phyloP scores from a whole-genome alignment of 23 tunicate genomes.

The Halocynthia aurantium region DNA sequence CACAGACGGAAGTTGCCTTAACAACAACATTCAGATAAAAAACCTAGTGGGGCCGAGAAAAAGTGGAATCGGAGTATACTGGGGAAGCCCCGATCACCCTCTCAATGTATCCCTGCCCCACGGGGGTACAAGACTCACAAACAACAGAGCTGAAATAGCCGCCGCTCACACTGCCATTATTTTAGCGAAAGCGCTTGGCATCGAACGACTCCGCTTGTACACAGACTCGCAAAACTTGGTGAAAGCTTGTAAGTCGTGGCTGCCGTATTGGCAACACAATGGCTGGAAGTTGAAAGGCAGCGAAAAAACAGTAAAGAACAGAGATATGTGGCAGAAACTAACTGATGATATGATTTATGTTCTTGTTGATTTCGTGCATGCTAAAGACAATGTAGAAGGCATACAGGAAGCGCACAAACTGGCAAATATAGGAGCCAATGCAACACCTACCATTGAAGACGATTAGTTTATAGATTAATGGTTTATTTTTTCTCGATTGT shows the following conservation, averaged over 20 bases:
- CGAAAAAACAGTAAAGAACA: background rate
- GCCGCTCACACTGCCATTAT: constrained; percentile 32
- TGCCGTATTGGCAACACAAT: constrained; percentile 21
- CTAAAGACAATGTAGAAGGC: constrained; percentile 7
- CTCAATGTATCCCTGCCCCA: constrained; percentile 23
- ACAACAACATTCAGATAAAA: constrained; percentile 13
- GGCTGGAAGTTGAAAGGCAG: constrained; percentile 13
- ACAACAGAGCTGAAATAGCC: constrained; percentile 34
- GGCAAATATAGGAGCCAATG: constrained; percentile 18
- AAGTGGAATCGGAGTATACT: constrained; percentile 37
- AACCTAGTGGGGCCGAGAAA: background rate
- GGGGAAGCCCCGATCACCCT: constrained; percentile 35
- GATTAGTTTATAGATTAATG: no score
- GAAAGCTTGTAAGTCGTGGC: constrained; percentile 17
- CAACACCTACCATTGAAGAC: background rate
- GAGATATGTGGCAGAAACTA: constrained; percentile 19
- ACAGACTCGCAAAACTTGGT: constrained; percentile 37
- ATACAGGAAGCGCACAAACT: constrained; percentile 16
- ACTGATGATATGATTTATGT: constrained; percentile 9
- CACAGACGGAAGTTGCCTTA: constrained; percentile 52
- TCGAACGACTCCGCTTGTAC: constrained; percentile 10
- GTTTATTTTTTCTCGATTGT: no score
- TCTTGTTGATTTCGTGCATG: constrained; percentile 2
- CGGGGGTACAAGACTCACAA: constrained; percentile 12
- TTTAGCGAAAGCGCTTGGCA: constrained; percentile 13